phyloP scores from a whole-genome alignment of 2,797 vertebrate genomes.

The Sciurus carolinensis region DNA sequence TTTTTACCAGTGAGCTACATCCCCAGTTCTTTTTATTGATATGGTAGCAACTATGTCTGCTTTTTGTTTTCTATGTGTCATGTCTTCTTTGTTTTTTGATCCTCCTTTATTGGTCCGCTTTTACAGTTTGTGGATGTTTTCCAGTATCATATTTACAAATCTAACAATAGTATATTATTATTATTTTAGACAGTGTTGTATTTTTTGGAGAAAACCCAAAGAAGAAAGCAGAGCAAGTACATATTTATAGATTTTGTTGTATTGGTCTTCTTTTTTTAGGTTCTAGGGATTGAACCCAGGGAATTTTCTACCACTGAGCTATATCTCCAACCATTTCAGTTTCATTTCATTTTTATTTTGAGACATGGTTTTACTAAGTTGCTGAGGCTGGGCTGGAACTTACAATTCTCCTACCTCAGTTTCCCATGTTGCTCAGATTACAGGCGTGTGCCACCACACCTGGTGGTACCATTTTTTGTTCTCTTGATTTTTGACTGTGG shows the following conservation, averaged over 20 bases:
- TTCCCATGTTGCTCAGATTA: too few relatives aligned
- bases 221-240: slow-evolving; percentile 17
- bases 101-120: background rate
- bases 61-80: slow-evolving; percentile 3
- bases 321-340: too few relatives aligned
- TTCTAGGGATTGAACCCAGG: too few relatives aligned
- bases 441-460: too few relatives aligned
- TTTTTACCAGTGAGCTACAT: too few relatives aligned
- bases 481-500: slow-evolving; percentile 53
- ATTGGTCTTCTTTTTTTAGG: background rate
- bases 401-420: too few relatives aligned
- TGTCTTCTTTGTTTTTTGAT: background rate
- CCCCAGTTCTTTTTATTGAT: too few relatives aligned
- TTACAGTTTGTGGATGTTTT: slow-evolving; percentile 19
- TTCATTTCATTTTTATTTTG: too few relatives aligned
- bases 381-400: too few relatives aligned
- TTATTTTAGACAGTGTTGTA: background rate
- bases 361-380: too few relatives aligned
- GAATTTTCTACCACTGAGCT: too few relatives aligned
- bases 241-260: slow-evolving; percentile 7
- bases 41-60: too few relatives aligned
- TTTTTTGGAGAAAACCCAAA: background rate
- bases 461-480: background rate
- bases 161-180: background rate
- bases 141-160: slow-evolving; percentile 11